Base-by-base conservation (phyloP, 2,113 vertebrate genomes). In the Etheostoma cragini region DNA sequence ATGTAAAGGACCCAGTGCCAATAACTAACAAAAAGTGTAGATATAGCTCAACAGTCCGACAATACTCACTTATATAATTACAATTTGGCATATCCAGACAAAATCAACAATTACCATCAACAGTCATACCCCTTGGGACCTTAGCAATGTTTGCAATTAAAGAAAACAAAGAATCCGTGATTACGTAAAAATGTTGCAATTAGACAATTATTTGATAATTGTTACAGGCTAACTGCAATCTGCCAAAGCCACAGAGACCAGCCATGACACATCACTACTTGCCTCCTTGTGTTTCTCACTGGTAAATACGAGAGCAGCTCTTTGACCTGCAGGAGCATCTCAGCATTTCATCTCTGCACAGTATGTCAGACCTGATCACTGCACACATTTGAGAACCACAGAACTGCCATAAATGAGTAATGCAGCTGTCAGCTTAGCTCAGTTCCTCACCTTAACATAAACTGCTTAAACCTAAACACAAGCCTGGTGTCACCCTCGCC, bases 241-340 rank as follows among this genome's bases (percentile, higher is more conserved):
- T 82, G 88, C 90, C 84, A 86, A 90, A 67, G 69, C 78, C 84
- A 50, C 78, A 68, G 68, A 62, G 58, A 53, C 56, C 70, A 35
- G 22, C 68, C 21, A 2, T 78, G 87, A 88, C 90, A 69, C 85
- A 66, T 56, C 83, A 53, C 69, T 3, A 5, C 50, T 70, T 33
- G 3, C 81, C 65, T 65, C 61, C 88, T 85, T 73, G 54, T 76
- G 81, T 90, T 86, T 86, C 90, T 69, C 76, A n/a, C 69, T 60
- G 79, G 87, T 92, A 91, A 94, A 91, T 87, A 91, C 58, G 81
- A 93, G 92, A 92, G 86, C 86, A 66, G 89, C 85, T 87, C 84
- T 87, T 82, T 93, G 92, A 94, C 92, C 94, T 94, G 80, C 72
- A 60, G 72, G 66, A 85, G 78, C 72, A 72, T 86, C 84, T 89